phyloP scores from a whole-genome alignment of 2,797 vertebrate species.

The Limosa lapponica region DNA sequence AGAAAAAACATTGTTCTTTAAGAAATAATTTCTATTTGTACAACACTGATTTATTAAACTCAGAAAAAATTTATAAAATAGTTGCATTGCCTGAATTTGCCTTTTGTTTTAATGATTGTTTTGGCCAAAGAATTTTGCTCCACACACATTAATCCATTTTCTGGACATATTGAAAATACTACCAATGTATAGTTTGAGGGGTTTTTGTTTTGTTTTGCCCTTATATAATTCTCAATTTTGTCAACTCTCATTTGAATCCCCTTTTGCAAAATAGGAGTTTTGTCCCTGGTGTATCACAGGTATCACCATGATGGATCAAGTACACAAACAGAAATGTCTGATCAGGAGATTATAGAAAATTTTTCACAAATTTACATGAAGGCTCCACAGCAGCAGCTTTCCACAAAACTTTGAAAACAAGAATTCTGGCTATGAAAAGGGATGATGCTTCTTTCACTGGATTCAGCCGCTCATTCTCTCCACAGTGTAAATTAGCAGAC shows the following conservation, averaged over 20 bases:
- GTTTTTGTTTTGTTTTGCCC: neutral
- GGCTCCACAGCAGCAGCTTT: neutral
- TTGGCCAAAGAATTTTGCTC: neutral
- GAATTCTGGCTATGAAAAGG: neutral
- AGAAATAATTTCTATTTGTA: neutral
- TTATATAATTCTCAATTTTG: neutral
- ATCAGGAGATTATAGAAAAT: neutral
- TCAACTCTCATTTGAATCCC: neutral
- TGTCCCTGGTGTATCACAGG: rapidly evolving
- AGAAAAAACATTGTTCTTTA: neutral
- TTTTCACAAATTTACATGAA: neutral
- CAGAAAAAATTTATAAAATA: neutral
- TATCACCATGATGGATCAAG: neutral
- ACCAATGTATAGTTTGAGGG: too few species aligned
- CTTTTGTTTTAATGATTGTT: neutral
- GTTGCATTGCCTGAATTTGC: neutral
- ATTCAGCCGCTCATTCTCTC: neutral
- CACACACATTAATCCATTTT: neutral
- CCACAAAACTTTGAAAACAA: neutral
- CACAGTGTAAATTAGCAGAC: rapidly evolving
- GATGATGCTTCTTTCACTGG: rapidly evolving
- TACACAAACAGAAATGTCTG: neutral
- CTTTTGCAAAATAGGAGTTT: neutral
- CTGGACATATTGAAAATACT: neutral
- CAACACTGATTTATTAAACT: neutral